phyloP scores from a whole-genome alignment of 2,113 vertebrate species.

The human (Homo sapiens) region GRCh38 chr5:63663501-63664000 shows the following conservation, averaged over 20 bases:
- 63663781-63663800: not conserved
- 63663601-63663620: not conserved
- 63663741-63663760: not conserved
- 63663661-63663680: not conserved
- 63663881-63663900: not conserved
- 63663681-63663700: not conserved
- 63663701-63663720: not conserved
- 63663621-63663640: not conserved
- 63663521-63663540: conserved; percentile 37
- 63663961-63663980: not conserved
- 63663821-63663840: not conserved
- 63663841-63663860: not conserved
- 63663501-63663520: conserved; percentile 41
- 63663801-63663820: not conserved
- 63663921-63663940: not conserved
- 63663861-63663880: not conserved
- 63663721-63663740: not conserved
- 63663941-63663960: not conserved
- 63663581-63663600: not conserved
- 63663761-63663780: not conserved
- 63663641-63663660: not conserved
- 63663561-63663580: conserved; percentile 49
- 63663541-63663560: conserved; percentile 46
- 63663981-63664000: not conserved
- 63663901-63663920: not conserved